Evolutionary conservation across 2,113 vertebrate genomes (phyloP), one percentile per base, ranked within the genome.

Genomic region (Pollimyrus isidori): DNA sequence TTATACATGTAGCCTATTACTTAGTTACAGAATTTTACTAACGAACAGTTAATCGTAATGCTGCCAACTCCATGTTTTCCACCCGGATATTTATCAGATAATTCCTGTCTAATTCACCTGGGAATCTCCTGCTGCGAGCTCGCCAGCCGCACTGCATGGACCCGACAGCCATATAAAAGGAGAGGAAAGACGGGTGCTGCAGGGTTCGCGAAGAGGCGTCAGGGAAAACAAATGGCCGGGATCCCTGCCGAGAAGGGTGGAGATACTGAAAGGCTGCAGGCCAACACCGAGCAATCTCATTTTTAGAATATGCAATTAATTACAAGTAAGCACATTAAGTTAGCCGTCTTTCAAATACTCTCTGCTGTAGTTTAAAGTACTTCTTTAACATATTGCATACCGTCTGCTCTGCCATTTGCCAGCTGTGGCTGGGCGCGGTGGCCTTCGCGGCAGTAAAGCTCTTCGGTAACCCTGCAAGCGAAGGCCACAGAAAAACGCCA

Each of bases 151-250:
- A 39, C 2, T 13, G 89, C 1, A 45, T 2, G 1, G 65, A 65
- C 4, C 46, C 89, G 21, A 92, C 49, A 6, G 91, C 35, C 88
- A 88, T 1, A 91, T 92, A 94, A 0, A 94, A 17, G 0, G 92
- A 58, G 89, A 92, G 2, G 88, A 93, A 91, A 2, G 95, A 94
- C 6, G 95, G 94, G 53, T 95, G 94, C 7, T 65, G 73, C 42
- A 94, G 85, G 53, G 93, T 95, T 88, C 94, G 93, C 90, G 0
- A 91, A 52, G 92, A 94, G 52, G 86, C 1, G 0, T 7, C n/a
- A 2, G 90, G 90, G 73, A 89, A 21, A 9, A 92, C 90, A 0
- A 50, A 76, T 1, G 45, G 17, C 84, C 86, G 87, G 0, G 83
- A 23, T 0, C 15, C 80, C 92, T 93, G 52, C 45, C 23, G 82